Conservation (phyloP, 2,797 vertebrate genomes). For the Molothrus ater region DNA sequence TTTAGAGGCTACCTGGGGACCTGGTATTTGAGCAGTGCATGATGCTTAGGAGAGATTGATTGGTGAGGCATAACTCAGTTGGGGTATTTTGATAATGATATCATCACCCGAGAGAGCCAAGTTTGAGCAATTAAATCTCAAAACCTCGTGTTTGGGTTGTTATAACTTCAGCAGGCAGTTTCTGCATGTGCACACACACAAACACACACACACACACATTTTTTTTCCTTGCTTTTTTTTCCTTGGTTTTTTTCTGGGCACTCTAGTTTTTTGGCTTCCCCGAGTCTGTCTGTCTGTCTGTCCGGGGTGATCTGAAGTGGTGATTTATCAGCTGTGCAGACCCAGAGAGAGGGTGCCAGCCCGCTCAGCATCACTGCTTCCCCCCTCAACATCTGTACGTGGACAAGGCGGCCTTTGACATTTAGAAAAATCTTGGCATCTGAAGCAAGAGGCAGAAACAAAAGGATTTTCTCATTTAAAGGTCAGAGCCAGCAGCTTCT, state of each 20-base stretch:
- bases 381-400: not conserved
- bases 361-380: not conserved
- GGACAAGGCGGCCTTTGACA: slow-evolving; percentile 68
- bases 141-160: slow-evolving; percentile 8
- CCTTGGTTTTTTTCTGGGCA: not conserved
- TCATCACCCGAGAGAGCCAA: slow-evolving; percentile 41
- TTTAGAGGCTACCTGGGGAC: slow-evolving; percentile 75
- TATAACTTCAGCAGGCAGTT: not conserved
- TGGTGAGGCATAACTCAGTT: slow-evolving; percentile 33
- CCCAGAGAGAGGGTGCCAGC: not conserved
- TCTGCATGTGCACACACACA: not conserved
- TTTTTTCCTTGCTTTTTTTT: not conserved
- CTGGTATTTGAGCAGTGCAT: slow-evolving; percentile 61
- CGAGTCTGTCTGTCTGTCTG: not conserved
- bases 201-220: not conserved
- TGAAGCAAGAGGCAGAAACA: slow-evolving; percentile 72
- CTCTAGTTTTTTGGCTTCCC: not conserved
- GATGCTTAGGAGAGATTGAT: slow-evolving; percentile 63
- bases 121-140: slow-evolving; percentile 45
- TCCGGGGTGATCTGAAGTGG: not conserved
- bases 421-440: slow-evolving; percentile 74
- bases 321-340: not conserved
- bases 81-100: slow-evolving; percentile 52
- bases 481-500: slow-evolving; percentile 71
- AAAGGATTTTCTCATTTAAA: slow-evolving; percentile 78